Evolutionary conservation across 2,113 vertebrate species (phyloP), one percentile per base, ranked within the genome.

Genomic region (Lepus timidus): DNA sequence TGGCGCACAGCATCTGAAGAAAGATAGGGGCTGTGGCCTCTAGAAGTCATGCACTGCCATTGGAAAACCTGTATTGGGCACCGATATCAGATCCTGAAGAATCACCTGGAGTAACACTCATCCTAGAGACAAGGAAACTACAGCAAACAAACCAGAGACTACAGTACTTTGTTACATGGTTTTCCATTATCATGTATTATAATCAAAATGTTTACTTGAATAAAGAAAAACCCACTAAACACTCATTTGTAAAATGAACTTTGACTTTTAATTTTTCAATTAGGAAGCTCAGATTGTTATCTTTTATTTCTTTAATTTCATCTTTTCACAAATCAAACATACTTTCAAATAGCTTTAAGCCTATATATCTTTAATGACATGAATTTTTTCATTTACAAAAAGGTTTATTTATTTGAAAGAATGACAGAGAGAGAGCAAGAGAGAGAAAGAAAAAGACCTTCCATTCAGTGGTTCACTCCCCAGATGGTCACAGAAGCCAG

Each of bases 201-300:
- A 90, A 71, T 82, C 51, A 85, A 49, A 91, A 95, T 93, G 65
- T 74, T 92, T 95, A 94, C 95, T 95, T 94, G 89, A 97, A 96
- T 97, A 97, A 96, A 96, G 52, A 93, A 96, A 95, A 88, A 71
- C 10, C 64, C 70, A 61, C 61, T 78, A 39, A 0, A 84, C 0
- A 49, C 49, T 92, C 33, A 89, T 19, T 33, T 61, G 36, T 94
- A 79, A 95, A 96, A 88, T 88, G 88, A 65, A 93, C 70, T 95
- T 96, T 90, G 73, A 67, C 96, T 93, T 91, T 92, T 82, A 87
- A 65, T n/a, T 92, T 93, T 76, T 92, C 19, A 1, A 74, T 84
- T 90, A 88, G 80, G 31, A 86, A 88, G 22, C 22, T 95, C 58
- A 22, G 13, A 80, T 80, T 61, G 1, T 52, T 36, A 12, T 95